Evolutionary conservation across 2,797 vertebrate genomes (phyloP).

Genomic region (Psittacula echo): DNA sequence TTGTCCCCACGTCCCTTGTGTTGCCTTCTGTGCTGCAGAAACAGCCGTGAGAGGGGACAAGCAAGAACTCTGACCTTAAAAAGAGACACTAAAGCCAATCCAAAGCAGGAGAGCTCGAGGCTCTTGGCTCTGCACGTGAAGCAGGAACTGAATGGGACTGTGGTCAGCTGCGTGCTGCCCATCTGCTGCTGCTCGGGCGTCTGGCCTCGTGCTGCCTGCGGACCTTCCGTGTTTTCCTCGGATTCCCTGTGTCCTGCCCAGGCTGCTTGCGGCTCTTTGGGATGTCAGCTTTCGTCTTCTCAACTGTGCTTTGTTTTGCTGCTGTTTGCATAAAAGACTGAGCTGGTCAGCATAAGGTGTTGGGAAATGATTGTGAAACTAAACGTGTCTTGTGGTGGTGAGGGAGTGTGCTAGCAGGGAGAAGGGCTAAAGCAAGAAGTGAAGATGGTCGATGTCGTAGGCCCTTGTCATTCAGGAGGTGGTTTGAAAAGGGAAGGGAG

Average conservation of each 20-base stretch:
- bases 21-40: background rate
- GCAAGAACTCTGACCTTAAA: background rate
- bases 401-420: background rate
- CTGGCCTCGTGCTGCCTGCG: background rate
- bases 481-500: background rate
- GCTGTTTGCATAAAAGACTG: background rate
- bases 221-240: background rate
- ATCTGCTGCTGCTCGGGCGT: background rate
- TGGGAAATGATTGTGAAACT: background rate
- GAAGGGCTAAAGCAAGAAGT: background rate
- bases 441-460: background rate
- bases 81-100: background rate
- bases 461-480: background rate
- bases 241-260: background rate
- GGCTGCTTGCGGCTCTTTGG: background rate
- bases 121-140: background rate
- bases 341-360: background rate
- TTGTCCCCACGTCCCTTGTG: background rate
- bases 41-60: rapidly evolving
- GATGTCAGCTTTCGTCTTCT: background rate
- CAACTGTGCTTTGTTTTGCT: slow-evolving; percentile 22
- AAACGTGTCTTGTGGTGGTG: rapidly evolving
- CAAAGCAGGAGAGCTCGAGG: background rate
- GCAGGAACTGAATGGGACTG: background rate
- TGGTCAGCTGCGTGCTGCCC: background rate